phyloP scores from a whole-genome alignment of 2,888 invertebrate genomes.

The Aethes cnicana region DNA sequence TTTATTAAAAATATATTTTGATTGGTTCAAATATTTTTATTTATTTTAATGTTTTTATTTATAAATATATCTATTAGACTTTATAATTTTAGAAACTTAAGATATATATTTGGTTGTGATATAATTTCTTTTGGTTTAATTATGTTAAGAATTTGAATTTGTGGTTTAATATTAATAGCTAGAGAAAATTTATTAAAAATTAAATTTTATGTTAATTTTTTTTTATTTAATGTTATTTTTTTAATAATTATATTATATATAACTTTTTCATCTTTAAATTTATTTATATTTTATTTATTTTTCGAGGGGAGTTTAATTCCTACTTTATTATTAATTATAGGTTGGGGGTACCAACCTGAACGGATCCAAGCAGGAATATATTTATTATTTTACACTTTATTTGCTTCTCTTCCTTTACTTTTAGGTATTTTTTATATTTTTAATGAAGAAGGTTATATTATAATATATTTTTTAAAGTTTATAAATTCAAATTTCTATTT shows the following conservation, averaged over 20 bases:
- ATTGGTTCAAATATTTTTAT: slow-evolving; percentile 77
- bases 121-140: slow-evolving; percentile 79
- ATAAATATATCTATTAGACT: slow-evolving; percentile 60
- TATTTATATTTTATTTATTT: slow-evolving; percentile 87
- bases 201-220: slow-evolving; percentile 73
- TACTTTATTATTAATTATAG: slow-evolving; percentile 85
- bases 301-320: slow-evolving; percentile 87
- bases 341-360: slow-evolving; percentile 86
- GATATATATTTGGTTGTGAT: slow-evolving; percentile 76
- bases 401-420: slow-evolving; percentile 85
- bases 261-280: slow-evolving; percentile 81
- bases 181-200: slow-evolving; percentile 72
- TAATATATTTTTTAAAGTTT: slow-evolving; percentile 78
- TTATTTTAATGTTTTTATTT: slow-evolving; percentile 75
- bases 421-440: slow-evolving; percentile 80
- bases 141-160: slow-evolving; percentile 84
- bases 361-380: slow-evolving; percentile 85
- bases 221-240: slow-evolving; percentile 77
- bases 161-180: slow-evolving; percentile 81
- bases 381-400: slow-evolving; percentile 87
- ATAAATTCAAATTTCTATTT: slow-evolving; percentile 63
- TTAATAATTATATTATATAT: slow-evolving; percentile 80
- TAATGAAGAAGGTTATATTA: slow-evolving; percentile 66
- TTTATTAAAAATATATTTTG: slow-evolving; percentile 77
- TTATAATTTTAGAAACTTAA: slow-evolving; percentile 60